phyloP scores from a whole-genome alignment of 2,113 vertebrate species.

The Peromyscus maniculatus region DNA sequence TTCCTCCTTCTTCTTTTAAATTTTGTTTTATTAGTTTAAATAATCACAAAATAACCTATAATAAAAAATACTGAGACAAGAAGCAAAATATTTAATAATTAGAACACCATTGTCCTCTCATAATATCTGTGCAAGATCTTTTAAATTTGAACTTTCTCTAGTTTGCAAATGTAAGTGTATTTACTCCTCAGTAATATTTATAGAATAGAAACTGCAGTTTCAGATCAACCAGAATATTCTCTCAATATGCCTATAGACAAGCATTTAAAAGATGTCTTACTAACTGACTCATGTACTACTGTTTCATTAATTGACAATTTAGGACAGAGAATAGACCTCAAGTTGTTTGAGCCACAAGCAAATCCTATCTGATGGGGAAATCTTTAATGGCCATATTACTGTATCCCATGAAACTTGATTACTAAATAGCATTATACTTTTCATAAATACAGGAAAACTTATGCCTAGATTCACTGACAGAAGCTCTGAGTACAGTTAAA shows the following conservation, averaged over 20 bases:
- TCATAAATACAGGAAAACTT: background rate
- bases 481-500: background rate
- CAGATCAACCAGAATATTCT: background rate
- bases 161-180: background rate
- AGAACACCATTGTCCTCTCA: background rate
- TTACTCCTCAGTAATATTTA: background rate
- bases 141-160: background rate
- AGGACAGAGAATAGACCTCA: background rate
- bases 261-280: constrained; percentile 14
- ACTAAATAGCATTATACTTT: background rate
- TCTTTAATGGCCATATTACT: background rate
- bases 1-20: background rate
- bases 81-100: background rate
- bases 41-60: background rate
- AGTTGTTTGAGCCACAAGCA: background rate
- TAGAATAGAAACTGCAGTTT: background rate
- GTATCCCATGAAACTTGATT: background rate
- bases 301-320: constrained; percentile 19
- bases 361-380: background rate
- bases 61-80: background rate
- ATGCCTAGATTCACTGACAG: background rate
- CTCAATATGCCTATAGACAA: background rate
- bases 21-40: constrained; percentile 35
- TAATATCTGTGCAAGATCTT: background rate
- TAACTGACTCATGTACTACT: background rate